Evolutionary conservation across 2,888 invertebrate genomes (phyloP), one percentile per base, ranked within the genome.

Genomic region (Athalia circularis): DNA sequence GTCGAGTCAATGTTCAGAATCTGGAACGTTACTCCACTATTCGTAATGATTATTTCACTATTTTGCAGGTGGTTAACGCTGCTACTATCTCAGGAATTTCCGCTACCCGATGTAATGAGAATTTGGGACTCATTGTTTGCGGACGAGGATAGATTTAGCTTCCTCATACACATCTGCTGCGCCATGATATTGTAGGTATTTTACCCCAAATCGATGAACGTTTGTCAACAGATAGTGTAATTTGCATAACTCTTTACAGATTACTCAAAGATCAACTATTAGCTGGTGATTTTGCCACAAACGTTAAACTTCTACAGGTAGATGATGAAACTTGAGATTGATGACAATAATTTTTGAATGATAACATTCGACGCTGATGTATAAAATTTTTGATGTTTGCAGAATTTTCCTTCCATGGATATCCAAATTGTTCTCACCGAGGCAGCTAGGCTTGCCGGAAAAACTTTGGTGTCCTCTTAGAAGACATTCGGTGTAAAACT

Each of bases 121-220:
- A 95, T 99, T 86, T 99, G 99, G 99, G 99, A 99, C 90, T 96
- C 98, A 0, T 91, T 99, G 75, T 97, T 99, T 89, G 95, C 99
- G 0, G 98, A 99, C 90, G 93, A 94, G 75, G 93, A 95, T 77
- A 93, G 99, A 86, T 99, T 99, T 89, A 94, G 96, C 86, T 98
- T 98, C 88, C 94, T 99, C 3, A 95, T 98, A 81, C 94, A 95
- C 88, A 95, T 99, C 79, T 99, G 99, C 91, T 97, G 98, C 92
- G 97, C 99, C 86, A 99, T 99, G 99, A 96, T 99, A 84, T 92
- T 98, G 97, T 98, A 92, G 94, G 97, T 94, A 82, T 80, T 61
- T 80, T 64, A 50, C 79, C 67, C 29, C 5, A 29, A 15, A 29
- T 29, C 29, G 29, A 29, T 29, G 1, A 29, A 29, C 29, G 0